Evolutionary conservation across 2,888 invertebrate genomes (phyloP).

Genomic region (Nycteola revayana): DNA sequence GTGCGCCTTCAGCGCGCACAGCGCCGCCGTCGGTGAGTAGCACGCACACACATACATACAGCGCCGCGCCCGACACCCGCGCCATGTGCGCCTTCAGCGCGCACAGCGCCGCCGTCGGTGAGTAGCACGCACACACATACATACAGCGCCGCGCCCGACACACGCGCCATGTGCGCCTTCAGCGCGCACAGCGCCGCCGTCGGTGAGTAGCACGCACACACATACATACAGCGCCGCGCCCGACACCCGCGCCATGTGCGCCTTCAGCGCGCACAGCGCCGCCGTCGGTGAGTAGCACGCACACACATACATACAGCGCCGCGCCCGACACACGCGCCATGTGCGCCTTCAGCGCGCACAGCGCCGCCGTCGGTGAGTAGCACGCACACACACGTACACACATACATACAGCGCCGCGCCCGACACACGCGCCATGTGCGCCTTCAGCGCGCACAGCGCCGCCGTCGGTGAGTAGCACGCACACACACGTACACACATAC

Average conservation of each 20-base stretch:
- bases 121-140: too few species aligned
- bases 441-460: slow-evolving; percentile 56
- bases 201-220: slow-evolving; percentile 40
- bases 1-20: slow-evolving; percentile 61
- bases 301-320: slow-evolving; percentile 13
- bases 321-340: slow-evolving; percentile 45
- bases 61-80: slow-evolving; percentile 94
- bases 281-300: slow-evolving; percentile 49
- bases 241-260: slow-evolving; percentile 93
- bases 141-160: slow-evolving; percentile 37
- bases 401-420: slow-evolving; percentile 31
- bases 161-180: slow-evolving; percentile 60
- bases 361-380: slow-evolving; percentile 55
- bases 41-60: neutral
- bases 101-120: slow-evolving; percentile 47
- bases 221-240: slow-evolving; percentile 75
- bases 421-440: slow-evolving; percentile 54
- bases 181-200: slow-evolving; percentile 55
- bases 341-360: slow-evolving; percentile 61
- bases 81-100: slow-evolving; percentile 87
- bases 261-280: slow-evolving; percentile 50
- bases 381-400: neutral
- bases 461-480: slow-evolving; percentile 53
- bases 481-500: too few species aligned
- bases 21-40: slow-evolving; percentile 55